These are phyloP conservation scores for Anastrepha obliqua DNA, from an alignment of 1,140 invertebrate species.

Conservation along the genomic window DNA sequence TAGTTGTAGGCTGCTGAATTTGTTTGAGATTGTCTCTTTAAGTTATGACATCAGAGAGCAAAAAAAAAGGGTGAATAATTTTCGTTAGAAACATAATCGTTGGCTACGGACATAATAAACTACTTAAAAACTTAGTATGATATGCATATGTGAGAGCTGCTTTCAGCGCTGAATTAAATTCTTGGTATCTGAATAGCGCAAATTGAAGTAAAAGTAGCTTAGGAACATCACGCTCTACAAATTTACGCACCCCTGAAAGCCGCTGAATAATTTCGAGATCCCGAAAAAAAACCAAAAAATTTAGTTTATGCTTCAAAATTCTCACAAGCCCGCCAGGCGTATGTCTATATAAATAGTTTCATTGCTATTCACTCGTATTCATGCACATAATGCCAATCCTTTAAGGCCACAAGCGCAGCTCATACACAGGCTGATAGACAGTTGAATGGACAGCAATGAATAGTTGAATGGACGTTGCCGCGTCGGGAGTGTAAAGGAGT, in stretches of 20 bases:
- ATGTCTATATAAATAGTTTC: no score
- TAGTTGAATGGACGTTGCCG: background rate
- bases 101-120: no score
- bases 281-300: background rate
- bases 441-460: slow-evolving; percentile 3
- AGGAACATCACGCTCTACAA: background rate
- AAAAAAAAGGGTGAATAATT: no score
- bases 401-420: background rate
- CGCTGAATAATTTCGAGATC: background rate
- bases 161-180: background rate
- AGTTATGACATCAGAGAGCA: no score
- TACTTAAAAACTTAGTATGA: no score
- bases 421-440: background rate
- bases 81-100: no score
- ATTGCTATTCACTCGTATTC: background rate
- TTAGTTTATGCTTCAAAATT: no score
- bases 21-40: no score
- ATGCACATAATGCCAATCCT: background rate
- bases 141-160: no score
- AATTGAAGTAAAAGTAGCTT: background rate
- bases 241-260: background rate
- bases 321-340: no score
- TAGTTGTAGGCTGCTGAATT: no score
- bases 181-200: background rate
- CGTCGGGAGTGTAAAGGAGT: background rate